Conservation (phyloP, 2,888 invertebrate species). For the Ochropleura leucogaster region DNA sequence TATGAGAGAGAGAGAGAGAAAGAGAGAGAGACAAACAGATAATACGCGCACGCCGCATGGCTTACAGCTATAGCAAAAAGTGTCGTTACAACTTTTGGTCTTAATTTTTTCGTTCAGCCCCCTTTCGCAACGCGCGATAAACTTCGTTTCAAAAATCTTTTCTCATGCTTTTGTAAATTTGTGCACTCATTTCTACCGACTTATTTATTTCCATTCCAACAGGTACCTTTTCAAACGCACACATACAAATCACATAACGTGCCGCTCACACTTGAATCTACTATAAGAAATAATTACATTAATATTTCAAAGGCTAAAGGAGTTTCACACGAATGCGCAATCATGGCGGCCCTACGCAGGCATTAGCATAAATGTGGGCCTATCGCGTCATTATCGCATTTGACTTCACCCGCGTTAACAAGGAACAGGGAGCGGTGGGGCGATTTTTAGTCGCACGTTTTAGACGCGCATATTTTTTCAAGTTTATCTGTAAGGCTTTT, state of each 20-base stretch:
- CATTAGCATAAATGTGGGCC: constrained; percentile 72
- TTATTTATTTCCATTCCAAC: not conserved
- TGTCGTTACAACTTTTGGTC: no score
- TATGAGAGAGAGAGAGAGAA: no score
- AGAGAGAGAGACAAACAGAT: no score
- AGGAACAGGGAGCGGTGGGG: constrained; percentile 39
- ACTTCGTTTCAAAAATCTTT: no score
- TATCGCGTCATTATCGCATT: constrained; percentile 78
- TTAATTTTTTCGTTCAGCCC: no score
- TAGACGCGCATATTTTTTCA: not conserved
- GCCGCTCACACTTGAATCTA: not conserved
- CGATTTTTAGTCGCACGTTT: constrained; percentile 48
- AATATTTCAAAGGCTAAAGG: constrained; percentile 56
- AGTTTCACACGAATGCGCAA: constrained; percentile 51
- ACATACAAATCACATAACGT: not conserved
- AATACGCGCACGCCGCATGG: no score
- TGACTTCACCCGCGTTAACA: constrained; percentile 70
- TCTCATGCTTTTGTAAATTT: not conserved
- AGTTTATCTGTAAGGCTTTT: constrained; percentile 16
- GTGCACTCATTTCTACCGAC: no score
- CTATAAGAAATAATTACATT: constrained; percentile 49
- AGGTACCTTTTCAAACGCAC: not conserved
- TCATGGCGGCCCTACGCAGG: constrained; percentile 60
- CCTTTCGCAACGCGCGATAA: no score
- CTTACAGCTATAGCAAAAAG: no score